Evolutionary conservation across 1,140 invertebrate genomes (phyloP).

Genomic region (Gonioctena quinquepunctata): DNA sequence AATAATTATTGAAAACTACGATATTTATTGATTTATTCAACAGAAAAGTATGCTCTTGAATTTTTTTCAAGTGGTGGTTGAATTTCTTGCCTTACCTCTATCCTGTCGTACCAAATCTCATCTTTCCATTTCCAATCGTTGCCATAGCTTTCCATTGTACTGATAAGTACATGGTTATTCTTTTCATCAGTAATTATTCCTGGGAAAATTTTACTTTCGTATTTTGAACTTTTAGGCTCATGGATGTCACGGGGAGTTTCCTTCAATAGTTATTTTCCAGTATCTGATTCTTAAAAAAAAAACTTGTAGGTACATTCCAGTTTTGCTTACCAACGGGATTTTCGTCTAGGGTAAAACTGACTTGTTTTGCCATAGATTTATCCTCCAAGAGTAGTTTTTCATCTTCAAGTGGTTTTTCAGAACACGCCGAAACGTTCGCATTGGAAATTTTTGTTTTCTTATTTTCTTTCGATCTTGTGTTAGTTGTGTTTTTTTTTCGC

Average conservation of each 20-base stretch:
- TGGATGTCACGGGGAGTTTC: background rate
- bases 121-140: background rate
- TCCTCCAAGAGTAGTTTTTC: background rate
- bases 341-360: background rate
- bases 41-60: background rate
- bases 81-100: background rate
- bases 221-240: background rate
- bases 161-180: background rate
- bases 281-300: too few relatives aligned
- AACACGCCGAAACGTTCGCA: too few relatives aligned
- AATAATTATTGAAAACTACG: background rate
- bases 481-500: too few relatives aligned
- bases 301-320: background rate
- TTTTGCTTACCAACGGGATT: background rate
- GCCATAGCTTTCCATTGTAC: background rate
- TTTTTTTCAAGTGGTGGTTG: background rate
- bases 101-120: background rate
- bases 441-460: too few relatives aligned
- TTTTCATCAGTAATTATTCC: too few relatives aligned
- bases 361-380: too few relatives aligned
- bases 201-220: background rate
- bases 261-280: too few relatives aligned
- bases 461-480: too few relatives aligned
- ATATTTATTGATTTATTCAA: background rate
- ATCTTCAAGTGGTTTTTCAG: too few relatives aligned